These are phyloP conservation scores for Bombus pascuorum DNA, from an alignment of 1,140 invertebrate species.

Conservation along the genomic window DNA sequence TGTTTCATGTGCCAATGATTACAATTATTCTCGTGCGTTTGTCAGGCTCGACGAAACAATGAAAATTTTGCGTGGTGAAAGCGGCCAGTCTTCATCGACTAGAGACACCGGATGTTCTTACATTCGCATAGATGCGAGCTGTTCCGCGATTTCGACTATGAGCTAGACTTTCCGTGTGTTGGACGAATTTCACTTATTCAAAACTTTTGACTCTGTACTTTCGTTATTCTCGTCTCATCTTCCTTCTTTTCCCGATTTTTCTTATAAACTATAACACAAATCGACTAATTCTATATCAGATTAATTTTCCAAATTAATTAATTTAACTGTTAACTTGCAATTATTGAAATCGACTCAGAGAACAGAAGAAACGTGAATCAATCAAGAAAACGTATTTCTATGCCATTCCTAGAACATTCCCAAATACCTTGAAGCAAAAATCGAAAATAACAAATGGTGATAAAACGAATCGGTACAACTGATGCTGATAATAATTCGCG, in stretches of 20 bases:
- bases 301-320: not conserved
- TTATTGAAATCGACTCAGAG: not conserved
- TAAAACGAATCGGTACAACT: too few species aligned
- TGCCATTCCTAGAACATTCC: too few species aligned
- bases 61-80: constrained; percentile 46
- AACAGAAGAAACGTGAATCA: too few species aligned
- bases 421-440: too few species aligned
- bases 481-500: too few species aligned
- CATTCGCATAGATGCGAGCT: constrained; percentile 22
- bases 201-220: not conserved
- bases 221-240: too few species aligned
- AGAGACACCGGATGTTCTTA: not conserved
- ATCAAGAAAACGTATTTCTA: too few species aligned
- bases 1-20: constrained; percentile 3
- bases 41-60: constrained; percentile 28
- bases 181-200: not conserved
- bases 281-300: not conserved
- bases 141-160: constrained; percentile 15
- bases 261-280: too few species aligned
- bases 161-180: not conserved
- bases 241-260: too few species aligned
- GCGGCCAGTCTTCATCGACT: constrained; percentile 18
- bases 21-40: not conserved
- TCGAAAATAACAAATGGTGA: too few species aligned
- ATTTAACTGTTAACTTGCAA: not conserved